Evolutionary conservation across 2,888 invertebrate species (phyloP), one percentile per base, ranked within the genome.

Genomic region (Tinea pellionella): DNA sequence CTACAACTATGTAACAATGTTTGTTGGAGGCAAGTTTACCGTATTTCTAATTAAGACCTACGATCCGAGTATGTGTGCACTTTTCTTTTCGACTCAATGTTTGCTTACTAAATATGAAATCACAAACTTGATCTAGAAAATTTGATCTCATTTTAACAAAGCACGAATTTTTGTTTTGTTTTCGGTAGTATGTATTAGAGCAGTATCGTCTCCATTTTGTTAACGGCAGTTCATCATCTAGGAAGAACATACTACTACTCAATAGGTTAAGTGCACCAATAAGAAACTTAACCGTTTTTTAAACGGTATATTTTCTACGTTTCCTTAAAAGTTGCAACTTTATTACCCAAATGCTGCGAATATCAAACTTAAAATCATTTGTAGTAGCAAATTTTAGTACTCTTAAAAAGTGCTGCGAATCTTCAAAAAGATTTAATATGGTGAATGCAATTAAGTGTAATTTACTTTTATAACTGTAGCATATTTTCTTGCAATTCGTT

Each of bases 241-340:
- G 47, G 15, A 47, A 16, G 15, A 47, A 47, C 47, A 16, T n/a
- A 13, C 15, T 47, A 2, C 15, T 9, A 2, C 47, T 16, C 47
- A 47, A 16, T 57, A 15, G 32, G 57, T 57, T 57, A 57, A 29
- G 57, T 57, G 55, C 29, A 55, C 19, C 11, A 29, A 47, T 18
- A 47, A 57, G 57, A 57, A 32, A 32, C 30, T 53, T 53, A 15
- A 57, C 57, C 57, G 57, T 32, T 30, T 32, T n/a, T 57, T 8
- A 32, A 57, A 57, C 57, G 57, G 57, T 57, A 32, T 13, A 57
- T 32, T 32, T 57, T 32, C 19, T 32, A 57, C 32, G 19, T 32
- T 30, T 32, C 19, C 57, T 57, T 32, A 13, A 57, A 19, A 19
- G 55, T 19, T 53, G 4, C 43, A 30, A 30, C 30, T 30, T 30